A percentile compares a stretch with the other conserved stretches of the same genome.
Conservation (phyloP, 1,140 invertebrate species). For the Drosophila pachea region DNA sequence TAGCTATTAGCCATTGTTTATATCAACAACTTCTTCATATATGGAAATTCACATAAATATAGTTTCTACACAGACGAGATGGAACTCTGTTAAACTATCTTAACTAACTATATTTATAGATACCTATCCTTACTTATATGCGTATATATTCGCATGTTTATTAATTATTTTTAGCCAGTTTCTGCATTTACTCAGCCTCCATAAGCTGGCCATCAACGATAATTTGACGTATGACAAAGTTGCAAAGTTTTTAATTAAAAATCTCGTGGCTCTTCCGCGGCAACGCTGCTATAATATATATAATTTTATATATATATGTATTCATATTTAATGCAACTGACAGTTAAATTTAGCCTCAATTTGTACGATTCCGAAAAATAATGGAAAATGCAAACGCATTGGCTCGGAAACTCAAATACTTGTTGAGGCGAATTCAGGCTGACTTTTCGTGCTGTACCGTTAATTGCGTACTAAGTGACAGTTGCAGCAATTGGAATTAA, state of each 20-base stretch:
- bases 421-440: not conserved
- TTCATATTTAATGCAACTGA: slow-evolving; percentile 15
- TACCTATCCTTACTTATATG: no score
- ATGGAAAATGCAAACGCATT: slow-evolving; percentile 26
- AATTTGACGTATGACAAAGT: slow-evolving; percentile 18
- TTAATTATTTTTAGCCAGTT: slow-evolving; percentile 3
- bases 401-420: slow-evolving; percentile 13
- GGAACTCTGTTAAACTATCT: no score
- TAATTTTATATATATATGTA: not conserved
- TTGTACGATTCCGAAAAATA: slow-evolving; percentile 13
- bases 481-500: not conserved
- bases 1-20: not conserved
- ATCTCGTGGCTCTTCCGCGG: slow-evolving; percentile 18
- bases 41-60: slow-evolving; percentile 11
- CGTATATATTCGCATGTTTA: no score
- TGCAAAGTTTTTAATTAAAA: slow-evolving; percentile 27
- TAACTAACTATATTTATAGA: no score
- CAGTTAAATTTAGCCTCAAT: slow-evolving; percentile 2
- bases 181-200: not conserved
- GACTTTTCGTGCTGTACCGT: not conserved
- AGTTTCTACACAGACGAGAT: not conserved
- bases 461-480: slow-evolving; percentile 1
- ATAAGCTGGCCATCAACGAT: slow-evolving; percentile 15
- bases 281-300: not conserved
- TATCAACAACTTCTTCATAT: slow-evolving; percentile 4